phyloP scores from a whole-genome alignment of 2,113 vertebrate species.

The Megaceryle maxima region DNA sequence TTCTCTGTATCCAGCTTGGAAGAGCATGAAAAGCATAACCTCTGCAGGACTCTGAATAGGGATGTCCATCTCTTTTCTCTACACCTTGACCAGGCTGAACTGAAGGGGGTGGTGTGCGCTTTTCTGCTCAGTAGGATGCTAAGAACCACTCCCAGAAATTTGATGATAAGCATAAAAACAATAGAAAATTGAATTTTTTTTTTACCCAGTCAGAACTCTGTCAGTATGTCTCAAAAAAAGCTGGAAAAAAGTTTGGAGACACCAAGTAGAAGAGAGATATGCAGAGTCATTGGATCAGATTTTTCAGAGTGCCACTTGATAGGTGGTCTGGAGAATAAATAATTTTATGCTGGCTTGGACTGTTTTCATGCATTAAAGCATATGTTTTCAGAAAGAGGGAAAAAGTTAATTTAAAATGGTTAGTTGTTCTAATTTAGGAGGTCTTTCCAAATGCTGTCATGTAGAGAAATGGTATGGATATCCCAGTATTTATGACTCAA shows the following conservation, averaged over 20 bases:
- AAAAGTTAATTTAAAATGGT: background rate
- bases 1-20: background rate
- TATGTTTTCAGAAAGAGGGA: background rate
- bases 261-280: background rate
- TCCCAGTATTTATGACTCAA: background rate
- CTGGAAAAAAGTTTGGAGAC: background rate
- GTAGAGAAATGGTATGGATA: background rate
- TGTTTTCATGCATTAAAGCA: background rate
- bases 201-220: background rate
- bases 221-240: background rate
- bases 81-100: background rate
- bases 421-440: background rate
- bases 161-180: background rate
- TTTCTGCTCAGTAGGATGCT: background rate
- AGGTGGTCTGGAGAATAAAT: background rate
- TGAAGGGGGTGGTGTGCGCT: background rate
- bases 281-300: background rate
- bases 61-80: background rate
- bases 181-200: background rate
- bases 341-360: background rate
- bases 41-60: background rate
- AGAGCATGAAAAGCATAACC: background rate
- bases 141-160: background rate
- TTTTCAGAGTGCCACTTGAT: background rate
- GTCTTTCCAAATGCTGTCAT: background rate